Base-by-base conservation (phyloP, 2,797 vertebrate genomes). In the Danio aesculapii region DNA sequence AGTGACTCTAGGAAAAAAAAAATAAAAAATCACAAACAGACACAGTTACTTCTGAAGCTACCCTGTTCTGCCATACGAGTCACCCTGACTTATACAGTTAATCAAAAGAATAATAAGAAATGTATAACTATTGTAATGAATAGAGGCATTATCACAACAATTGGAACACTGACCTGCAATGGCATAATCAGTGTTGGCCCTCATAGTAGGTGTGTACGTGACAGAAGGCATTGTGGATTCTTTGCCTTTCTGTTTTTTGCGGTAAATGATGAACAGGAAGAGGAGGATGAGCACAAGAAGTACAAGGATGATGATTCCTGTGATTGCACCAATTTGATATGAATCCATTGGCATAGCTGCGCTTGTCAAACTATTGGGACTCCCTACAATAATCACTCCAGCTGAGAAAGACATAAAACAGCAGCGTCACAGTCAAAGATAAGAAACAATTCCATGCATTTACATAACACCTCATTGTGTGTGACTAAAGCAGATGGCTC, bases 191-290 rank as follows among this genome's bases (percentile, higher is more conserved):
- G 95, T 88, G 14, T 94, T 94, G 78, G 95, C 94, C 79, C 96
- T 94, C 92, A 96, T 83, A 5, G 97, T 95, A 0, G 97, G 97
- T 0, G 96, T 97, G 89, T 99, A 99, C 73, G 94, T 96, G 75
- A 99, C 98, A 0, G 96, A 90, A 0, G 97, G 96, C 96, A 97
- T 96, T 52, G 93, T 86, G 7, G 96, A 92, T 81, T 97, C 97
- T 91, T 99, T 98, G 59, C 94, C 94, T 88, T 97, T 98, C 89
- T 97, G 96, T 87, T 97, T 99, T 46, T 96, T 97, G 86, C 94
- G 93, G 86, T 98, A 98, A 90, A 99, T 92, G 85, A 98, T 88
- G 91, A 99, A 97, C 79, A 99, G 90, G 0, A 95, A 94, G 69
- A 99, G 91, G 71, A 98, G 93, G 86, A 97, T 96, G 82, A 99